Evolutionary conservation across 1,140 invertebrate genomes (phyloP).

Genomic region (Scaptomyza montana): DNA sequence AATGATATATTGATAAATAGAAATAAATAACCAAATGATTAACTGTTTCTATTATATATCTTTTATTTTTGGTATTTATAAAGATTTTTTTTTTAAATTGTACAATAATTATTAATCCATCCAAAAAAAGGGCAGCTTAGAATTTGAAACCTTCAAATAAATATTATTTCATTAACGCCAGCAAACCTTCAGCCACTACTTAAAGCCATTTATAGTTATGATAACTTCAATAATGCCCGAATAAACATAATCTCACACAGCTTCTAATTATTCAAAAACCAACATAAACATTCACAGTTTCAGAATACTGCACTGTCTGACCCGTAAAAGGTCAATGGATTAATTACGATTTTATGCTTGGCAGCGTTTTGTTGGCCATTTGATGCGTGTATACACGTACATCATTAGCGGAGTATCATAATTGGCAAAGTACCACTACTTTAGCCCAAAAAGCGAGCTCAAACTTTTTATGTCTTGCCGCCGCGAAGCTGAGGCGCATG

Average conservation of each 20-base stretch:
- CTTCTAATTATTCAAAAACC: constrained; percentile 1
- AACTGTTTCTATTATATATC: not conserved
- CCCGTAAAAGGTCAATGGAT: constrained; percentile 49
- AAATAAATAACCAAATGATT: not conserved
- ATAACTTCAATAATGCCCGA: not conserved
- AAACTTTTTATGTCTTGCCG: constrained; percentile 49
- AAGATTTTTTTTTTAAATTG: too few relatives aligned
- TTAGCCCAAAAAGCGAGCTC: constrained; percentile 32
- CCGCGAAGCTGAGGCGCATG: constrained; percentile 29
- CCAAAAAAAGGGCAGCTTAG: too few relatives aligned
- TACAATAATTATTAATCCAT: too few relatives aligned
- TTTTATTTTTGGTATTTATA: too few relatives aligned
- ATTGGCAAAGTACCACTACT: constrained; percentile 41
- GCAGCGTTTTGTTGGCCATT: constrained; percentile 39
- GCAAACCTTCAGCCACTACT: not conserved
- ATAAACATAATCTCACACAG: not conserved
- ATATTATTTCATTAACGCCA: too few relatives aligned
- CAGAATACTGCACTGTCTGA: not conserved
- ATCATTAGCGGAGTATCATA: constrained; percentile 54
- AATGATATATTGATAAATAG: too few relatives aligned
- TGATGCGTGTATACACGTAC: constrained; percentile 36
- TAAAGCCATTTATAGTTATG: not conserved
- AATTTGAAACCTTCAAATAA: too few relatives aligned
- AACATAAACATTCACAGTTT: not conserved
- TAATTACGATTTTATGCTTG: constrained; percentile 41